Evolutionary conservation across 2,113 vertebrate genomes (phyloP).

Genomic region (Larimichthys crocea): DNA sequence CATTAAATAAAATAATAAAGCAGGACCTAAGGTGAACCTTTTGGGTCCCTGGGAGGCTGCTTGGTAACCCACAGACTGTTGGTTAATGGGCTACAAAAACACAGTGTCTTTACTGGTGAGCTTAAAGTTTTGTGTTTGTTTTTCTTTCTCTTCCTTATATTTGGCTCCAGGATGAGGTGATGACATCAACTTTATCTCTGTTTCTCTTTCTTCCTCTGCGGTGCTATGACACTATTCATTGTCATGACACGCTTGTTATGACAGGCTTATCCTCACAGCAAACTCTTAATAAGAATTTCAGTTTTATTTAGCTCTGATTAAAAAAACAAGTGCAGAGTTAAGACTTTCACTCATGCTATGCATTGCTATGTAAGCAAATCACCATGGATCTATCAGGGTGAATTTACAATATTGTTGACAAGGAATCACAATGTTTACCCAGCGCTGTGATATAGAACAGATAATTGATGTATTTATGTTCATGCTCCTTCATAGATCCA

Average conservation of each 20-base stretch:
- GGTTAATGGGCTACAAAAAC: neutral
- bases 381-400: neutral
- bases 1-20: neutral
- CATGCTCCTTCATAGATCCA: slow-evolving; percentile 12
- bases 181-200: slow-evolving; percentile 4
- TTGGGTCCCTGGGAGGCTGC: neutral
- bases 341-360: neutral
- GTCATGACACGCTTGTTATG: neutral
- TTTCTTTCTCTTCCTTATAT: slow-evolving; percentile 19
- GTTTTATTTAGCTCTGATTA: slow-evolving; percentile 14
- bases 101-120: neutral
- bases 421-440: neutral
- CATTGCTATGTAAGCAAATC: neutral
- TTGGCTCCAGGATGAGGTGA: slow-evolving; percentile 2
- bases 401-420: neutral
- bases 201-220: slow-evolving; percentile 3
- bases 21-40: neutral
- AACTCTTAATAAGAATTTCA: neutral
- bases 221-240: neutral
- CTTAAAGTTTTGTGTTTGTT: slow-evolving; percentile 5
- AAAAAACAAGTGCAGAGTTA: neutral
- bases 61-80: neutral
- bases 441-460: neutral
- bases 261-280: slow-evolving; percentile 6
- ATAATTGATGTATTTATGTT: neutral